Percentiles rank a stretch among this genome's conserved stretches.
Evolutionary conservation across 2,797 vertebrate species (phyloP).

Genomic region (Malacoraja senta): DNA sequence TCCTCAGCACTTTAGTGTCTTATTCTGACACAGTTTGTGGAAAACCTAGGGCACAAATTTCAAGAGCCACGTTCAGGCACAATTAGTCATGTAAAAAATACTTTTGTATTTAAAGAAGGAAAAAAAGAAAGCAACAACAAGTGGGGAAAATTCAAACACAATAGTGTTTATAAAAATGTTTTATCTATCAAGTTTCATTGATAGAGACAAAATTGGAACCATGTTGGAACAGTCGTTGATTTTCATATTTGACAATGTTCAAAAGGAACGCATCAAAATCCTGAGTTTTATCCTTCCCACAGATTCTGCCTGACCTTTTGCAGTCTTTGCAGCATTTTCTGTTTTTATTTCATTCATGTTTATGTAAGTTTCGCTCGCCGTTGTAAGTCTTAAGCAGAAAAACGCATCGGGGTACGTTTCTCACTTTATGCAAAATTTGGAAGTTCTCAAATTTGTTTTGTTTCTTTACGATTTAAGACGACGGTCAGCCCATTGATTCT

Average conservation of each 20-base stretch:
- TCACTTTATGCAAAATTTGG: not conserved
- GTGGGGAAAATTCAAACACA: not conserved
- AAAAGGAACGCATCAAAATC: constrained; percentile 40
- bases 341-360: not conserved
- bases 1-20: not conserved
- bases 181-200: not conserved
- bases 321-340: too few species aligned
- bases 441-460: not conserved
- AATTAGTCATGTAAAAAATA: not conserved
- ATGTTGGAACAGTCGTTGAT: not conserved
- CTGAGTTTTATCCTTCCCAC: too few species aligned
- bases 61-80: not conserved
- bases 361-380: not conserved
- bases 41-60: not conserved
- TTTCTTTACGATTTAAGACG: too few species aligned
- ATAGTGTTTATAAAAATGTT: not conserved
- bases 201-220: not conserved
- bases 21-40: not conserved
- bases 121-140: not conserved
- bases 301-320: too few species aligned
- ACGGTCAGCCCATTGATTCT: too few species aligned
- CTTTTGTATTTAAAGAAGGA: not conserved
- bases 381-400: not conserved
- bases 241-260: not conserved
- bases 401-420: not conserved